Conservation (phyloP, 2,888 invertebrate species). For the Volucella zonaria region DNA sequence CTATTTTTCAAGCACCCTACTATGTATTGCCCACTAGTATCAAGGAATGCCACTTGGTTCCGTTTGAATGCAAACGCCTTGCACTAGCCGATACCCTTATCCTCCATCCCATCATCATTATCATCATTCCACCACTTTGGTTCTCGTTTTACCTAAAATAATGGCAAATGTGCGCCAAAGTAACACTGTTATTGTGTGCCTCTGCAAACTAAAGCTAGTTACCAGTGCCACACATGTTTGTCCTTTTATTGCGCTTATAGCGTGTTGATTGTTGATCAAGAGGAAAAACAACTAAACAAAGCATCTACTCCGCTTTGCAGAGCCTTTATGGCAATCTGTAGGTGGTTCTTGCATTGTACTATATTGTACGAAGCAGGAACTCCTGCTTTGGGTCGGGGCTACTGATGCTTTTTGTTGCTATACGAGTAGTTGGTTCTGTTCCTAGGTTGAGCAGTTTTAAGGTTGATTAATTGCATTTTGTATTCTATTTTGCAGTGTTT, state of each 20-base stretch:
- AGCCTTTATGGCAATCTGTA: neutral
- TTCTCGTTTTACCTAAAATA: constrained; percentile 42
- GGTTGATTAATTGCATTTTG: constrained; percentile 79
- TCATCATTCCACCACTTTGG: neutral
- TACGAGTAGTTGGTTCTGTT: neutral
- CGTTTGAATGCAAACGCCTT: neutral
- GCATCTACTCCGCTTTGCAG: constrained; percentile 23
- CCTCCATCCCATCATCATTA: neutral
- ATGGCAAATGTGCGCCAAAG: constrained; percentile 29
- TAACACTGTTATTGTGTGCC: too few species aligned
- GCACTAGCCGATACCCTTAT: constrained; percentile 26
- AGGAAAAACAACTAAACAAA: constrained; percentile 59
- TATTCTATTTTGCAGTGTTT: constrained; percentile 79
- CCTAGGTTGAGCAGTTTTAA: constrained; percentile 52
- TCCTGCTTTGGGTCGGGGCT: constrained; percentile 29
- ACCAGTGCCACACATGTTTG: constrained; percentile 46
- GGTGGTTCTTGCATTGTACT: constrained; percentile 12
- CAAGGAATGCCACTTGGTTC: constrained; percentile 56
- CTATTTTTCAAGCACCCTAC: neutral
- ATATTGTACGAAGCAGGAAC: constrained; percentile 21
- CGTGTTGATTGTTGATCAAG: constrained; percentile 57
- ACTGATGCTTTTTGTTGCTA: constrained; percentile 7
- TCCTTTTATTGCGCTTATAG: constrained; percentile 61
- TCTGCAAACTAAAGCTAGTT: neutral
- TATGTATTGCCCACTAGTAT: constrained; percentile 25